phyloP scores from a whole-genome alignment of 2,113 vertebrate species.

The Ivindomyrus marchei region DNA sequence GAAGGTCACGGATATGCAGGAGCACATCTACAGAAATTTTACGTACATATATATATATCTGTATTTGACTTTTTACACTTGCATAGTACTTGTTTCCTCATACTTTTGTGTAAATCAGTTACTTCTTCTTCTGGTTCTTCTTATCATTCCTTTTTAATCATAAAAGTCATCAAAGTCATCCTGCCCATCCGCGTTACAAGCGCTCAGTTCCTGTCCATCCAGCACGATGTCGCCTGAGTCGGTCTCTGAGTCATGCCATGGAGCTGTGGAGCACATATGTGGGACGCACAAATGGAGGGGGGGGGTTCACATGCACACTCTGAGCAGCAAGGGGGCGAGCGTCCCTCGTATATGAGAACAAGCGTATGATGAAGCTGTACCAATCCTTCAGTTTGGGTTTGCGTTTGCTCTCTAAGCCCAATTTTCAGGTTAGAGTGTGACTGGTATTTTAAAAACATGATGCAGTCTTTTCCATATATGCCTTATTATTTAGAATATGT shows the following conservation, averaged over 20 bases:
- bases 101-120: not conserved
- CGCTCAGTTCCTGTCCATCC: not conserved
- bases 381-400: not conserved
- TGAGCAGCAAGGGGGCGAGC: not conserved
- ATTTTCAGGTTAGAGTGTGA: not conserved
- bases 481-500: not conserved
- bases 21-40: not conserved
- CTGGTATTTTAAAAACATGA: not conserved
- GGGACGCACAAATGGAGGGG: not conserved
- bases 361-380: not conserved
- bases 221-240: conserved; percentile 29
- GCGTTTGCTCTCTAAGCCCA: not conserved
- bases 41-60: not conserved
- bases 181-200: conserved; percentile 19
- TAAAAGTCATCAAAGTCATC: conserved; percentile 63
- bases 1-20: not conserved
- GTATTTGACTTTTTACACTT: not conserved
- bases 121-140: not conserved
- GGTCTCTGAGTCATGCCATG: conserved; percentile 24
- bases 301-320: not conserved
- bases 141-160: conserved; percentile 41
- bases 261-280: not conserved
- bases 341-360: not conserved
- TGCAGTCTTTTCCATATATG: not conserved
- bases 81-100: not conserved